phyloP scores from a whole-genome alignment of 2,113 vertebrate genomes.

The Gambusia holbrooki region DNA sequence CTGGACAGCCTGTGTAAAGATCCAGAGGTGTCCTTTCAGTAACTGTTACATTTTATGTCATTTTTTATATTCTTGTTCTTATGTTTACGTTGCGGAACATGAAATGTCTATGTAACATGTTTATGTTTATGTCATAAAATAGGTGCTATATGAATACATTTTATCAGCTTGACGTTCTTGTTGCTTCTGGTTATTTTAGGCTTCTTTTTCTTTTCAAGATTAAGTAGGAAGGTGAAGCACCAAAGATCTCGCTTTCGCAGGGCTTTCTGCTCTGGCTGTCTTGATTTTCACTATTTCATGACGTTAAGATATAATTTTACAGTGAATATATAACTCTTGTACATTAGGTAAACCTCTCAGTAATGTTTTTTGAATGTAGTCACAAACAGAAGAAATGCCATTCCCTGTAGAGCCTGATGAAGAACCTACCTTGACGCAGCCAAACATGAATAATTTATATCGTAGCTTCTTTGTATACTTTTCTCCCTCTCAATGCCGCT shows the following conservation, averaged over 20 bases:
- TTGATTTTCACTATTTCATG: neutral
- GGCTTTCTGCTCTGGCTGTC: neutral
- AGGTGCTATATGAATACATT: too few species aligned
- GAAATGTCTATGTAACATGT: too few species aligned
- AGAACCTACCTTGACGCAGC: neutral
- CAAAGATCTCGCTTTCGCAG: too few species aligned
- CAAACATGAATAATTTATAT: neutral
- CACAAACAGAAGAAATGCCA: neutral
- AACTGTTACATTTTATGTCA: neutral
- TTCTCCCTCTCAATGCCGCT: neutral
- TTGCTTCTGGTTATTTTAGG: neutral
- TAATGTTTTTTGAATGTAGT: neutral
- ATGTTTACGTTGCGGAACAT: too few species aligned
- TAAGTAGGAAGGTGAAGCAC: neutral
- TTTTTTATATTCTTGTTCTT: too few species aligned
- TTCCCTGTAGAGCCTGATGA: neutral
- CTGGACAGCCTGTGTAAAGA: slow-evolving; percentile 60
- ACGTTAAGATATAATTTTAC: neutral
- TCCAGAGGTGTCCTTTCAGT: too few species aligned
- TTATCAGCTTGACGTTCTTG: too few species aligned
- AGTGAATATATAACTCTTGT: neutral
- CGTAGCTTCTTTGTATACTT: too few species aligned
- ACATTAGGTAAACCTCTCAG: neutral
- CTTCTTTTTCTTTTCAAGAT: too few species aligned
- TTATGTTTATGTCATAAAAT: too few species aligned